Conservation (phyloP, 2,888 invertebrate species). For the Pecten maximus region DNA sequence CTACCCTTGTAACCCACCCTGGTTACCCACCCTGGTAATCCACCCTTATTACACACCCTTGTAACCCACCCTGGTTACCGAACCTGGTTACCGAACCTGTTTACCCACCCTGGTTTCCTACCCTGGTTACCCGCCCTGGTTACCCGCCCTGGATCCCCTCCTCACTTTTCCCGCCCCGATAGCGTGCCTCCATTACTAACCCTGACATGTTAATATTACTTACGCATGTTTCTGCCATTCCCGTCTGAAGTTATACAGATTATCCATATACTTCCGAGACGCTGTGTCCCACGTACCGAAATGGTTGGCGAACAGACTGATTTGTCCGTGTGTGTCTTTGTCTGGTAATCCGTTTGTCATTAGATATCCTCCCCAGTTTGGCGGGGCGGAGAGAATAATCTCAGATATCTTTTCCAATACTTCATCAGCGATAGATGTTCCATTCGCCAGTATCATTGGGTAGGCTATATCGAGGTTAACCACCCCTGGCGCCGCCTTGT, state of each 20-base stretch:
- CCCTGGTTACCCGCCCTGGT: too few relatives aligned
- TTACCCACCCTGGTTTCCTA: too few relatives aligned
- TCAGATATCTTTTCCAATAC: constrained; percentile 46
- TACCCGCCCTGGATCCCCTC: too few relatives aligned
- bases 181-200: too few relatives aligned
- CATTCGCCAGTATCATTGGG: constrained; percentile 37
- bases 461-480: constrained; percentile 38
- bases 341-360: neutral
- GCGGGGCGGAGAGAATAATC: constrained; percentile 44
- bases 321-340: constrained; percentile 21
- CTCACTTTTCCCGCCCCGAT: too few relatives aligned
- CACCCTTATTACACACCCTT: too few relatives aligned
- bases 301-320: constrained; percentile 45
- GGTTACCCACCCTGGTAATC: too few relatives aligned
- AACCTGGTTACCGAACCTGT: too few relatives aligned
- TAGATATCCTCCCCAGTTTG: constrained; percentile 56
- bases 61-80: too few relatives aligned
- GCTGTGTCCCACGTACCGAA: constrained; percentile 47
- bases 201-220: neutral
- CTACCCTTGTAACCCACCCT: too few relatives aligned
- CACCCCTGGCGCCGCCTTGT: constrained; percentile 51
- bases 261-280: constrained; percentile 47
- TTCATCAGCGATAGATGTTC: constrained; percentile 42
- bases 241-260: constrained; percentile 35
- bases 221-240: neutral